These are phyloP conservation scores for Drosophila tsacasi DNA, from an alignment of 1,140 invertebrate species.

Conservation along the genomic window DNA sequence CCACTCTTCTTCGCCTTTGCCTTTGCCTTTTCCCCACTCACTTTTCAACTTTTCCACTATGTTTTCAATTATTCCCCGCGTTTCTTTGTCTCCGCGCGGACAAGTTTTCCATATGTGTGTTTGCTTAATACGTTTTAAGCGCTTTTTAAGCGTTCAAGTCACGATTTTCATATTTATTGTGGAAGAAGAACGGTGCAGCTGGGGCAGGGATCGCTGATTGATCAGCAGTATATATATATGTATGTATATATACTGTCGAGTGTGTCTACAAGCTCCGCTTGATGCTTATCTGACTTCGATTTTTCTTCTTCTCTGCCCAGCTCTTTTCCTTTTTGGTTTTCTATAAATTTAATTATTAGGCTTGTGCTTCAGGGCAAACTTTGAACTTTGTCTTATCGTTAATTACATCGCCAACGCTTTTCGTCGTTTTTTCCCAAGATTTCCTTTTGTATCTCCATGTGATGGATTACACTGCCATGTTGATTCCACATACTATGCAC, in stretches of 20 bases:
- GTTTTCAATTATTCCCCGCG: slow-evolving; percentile 70
- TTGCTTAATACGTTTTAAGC: slow-evolving; percentile 83
- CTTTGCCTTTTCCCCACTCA: slow-evolving; percentile 23
- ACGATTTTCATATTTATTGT: slow-evolving; percentile 81
- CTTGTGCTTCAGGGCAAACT: slow-evolving; percentile 45
- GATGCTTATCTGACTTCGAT: slow-evolving; percentile 74
- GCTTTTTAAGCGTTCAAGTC: slow-evolving; percentile 83
- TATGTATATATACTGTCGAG: slow-evolving; percentile 22
- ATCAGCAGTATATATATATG: slow-evolving; percentile 53
- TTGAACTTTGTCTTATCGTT: slow-evolving; percentile 69
- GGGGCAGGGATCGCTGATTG: slow-evolving; percentile 63
- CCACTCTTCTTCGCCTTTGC: not conserved
- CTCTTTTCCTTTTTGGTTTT: slow-evolving; percentile 29
- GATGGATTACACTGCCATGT: slow-evolving; percentile 61
- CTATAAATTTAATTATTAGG: slow-evolving; percentile 76
- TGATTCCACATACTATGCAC: not conserved
- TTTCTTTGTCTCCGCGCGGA: slow-evolving; percentile 52
- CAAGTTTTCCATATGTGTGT: slow-evolving; percentile 79
- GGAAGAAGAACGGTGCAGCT: slow-evolving; percentile 12
- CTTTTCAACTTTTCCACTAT: slow-evolving; percentile 25
- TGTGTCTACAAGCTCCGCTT: slow-evolving; percentile 45
- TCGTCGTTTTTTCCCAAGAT: slow-evolving; percentile 74
- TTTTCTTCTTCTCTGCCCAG: slow-evolving; percentile 35
- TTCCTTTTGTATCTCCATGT: slow-evolving; percentile 31
- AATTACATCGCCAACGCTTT: slow-evolving; percentile 79